Evolutionary conservation across 2,797 vertebrate species (phyloP).

Genomic region (Mus minutoides): DNA sequence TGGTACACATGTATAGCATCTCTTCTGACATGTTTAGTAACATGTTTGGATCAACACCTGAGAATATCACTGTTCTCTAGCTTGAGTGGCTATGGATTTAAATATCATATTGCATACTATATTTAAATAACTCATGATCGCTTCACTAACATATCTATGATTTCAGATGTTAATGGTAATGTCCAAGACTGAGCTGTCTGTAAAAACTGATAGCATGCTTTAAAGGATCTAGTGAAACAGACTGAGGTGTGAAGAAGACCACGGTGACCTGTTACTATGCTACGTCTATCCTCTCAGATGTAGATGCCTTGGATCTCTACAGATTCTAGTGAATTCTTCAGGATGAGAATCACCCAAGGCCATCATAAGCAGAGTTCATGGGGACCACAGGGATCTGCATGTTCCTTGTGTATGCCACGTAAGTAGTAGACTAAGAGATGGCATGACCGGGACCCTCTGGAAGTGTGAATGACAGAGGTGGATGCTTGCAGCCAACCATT

Average conservation of each 20-base stretch:
- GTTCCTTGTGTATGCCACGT: background rate
- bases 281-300: background rate
- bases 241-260: background rate
- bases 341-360: background rate
- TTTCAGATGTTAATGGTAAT: slow-evolving; percentile 2
- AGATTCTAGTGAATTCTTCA: background rate
- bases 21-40: background rate
- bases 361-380: background rate
- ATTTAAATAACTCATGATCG: background rate
- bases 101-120: slow-evolving; percentile 23
- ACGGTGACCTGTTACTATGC: background rate
- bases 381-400: background rate
- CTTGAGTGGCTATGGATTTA: background rate
- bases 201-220: background rate
- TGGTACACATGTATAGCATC: background rate
- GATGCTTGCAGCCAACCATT: too few relatives aligned
- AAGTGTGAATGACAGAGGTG: background rate
- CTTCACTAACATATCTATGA: background rate
- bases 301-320: background rate
- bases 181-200: background rate
- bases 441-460: background rate
- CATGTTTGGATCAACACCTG: slow-evolving; percentile 21
- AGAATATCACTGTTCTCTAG: background rate
- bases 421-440: background rate
- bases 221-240: background rate